Evolutionary conservation across 2,888 invertebrate species (phyloP).

Genomic region (Siphonodentalium dalli): DNA sequence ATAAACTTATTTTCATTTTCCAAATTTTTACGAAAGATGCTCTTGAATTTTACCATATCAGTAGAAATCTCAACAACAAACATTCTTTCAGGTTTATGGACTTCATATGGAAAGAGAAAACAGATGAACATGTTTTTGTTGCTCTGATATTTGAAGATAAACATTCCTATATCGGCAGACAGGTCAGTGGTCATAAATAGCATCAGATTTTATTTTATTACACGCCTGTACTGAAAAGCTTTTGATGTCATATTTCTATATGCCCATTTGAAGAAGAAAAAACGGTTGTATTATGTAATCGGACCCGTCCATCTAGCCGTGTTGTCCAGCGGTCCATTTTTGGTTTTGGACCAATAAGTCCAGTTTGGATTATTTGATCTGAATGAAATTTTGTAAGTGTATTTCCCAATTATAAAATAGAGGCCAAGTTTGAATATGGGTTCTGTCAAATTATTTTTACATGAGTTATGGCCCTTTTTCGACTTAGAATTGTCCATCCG

Average conservation of each 20-base stretch:
- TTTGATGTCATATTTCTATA: not conserved
- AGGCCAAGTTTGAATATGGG: too few species aligned
- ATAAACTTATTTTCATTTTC: too few species aligned
- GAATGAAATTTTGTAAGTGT: too few species aligned
- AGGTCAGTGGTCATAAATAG: slow-evolving; percentile 70
- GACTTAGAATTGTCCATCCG: too few species aligned
- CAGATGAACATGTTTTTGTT: slow-evolving; percentile 37
- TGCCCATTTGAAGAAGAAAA: slow-evolving; percentile 15
- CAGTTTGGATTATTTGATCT: too few species aligned
- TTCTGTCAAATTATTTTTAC: too few species aligned
- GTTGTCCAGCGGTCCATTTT: too few species aligned
- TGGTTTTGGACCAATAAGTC: too few species aligned
- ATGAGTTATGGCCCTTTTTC: too few species aligned
- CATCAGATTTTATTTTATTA: not conserved
- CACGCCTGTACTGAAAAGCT: not conserved
- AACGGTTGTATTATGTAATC: not conserved
- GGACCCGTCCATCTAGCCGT: not conserved
- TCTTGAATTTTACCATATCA: not conserved
- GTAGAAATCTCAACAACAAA: not conserved
- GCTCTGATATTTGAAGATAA: slow-evolving; percentile 53
- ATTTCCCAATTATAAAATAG: too few species aligned
- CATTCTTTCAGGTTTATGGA: slow-evolving; percentile 65
- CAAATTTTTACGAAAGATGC: too few species aligned
- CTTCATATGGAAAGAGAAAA: slow-evolving; percentile 68
- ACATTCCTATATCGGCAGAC: slow-evolving; percentile 68